Evolutionary conservation across 2,113 vertebrate genomes (phyloP).

Genomic region (Austrofundulus limnaeus): DNA sequence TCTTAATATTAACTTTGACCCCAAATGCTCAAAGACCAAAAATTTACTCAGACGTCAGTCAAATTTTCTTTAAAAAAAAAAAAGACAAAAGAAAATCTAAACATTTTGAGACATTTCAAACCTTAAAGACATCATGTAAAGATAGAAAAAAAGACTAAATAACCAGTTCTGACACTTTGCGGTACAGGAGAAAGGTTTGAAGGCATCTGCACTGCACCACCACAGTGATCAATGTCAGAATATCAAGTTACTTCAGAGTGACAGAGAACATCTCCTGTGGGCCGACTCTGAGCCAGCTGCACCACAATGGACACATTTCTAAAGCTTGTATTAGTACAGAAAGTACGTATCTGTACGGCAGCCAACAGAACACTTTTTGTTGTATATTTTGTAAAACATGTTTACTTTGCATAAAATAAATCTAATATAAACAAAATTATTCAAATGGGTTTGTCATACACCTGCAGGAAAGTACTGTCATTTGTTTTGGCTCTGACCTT

Average conservation of each 20-base stretch:
- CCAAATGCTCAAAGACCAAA: not conserved
- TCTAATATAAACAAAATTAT: not conserved
- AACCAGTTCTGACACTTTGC: constrained; percentile 3
- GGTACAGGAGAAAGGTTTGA: constrained; percentile 19
- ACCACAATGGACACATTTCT: not conserved
- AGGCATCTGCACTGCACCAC: constrained; percentile 41
- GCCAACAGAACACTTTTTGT: not conserved
- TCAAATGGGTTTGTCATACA: not conserved
- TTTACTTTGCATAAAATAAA: constrained; percentile 5
- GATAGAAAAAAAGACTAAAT: too few relatives aligned
- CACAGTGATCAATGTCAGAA: constrained; percentile 2
- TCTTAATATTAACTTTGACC: not conserved
- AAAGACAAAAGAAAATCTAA: not conserved
- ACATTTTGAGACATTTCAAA: not conserved
- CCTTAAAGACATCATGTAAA: too few relatives aligned
- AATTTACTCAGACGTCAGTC: too few relatives aligned
- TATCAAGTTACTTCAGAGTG: constrained; percentile 15
- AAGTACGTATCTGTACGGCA: not conserved
- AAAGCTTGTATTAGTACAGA: not conserved
- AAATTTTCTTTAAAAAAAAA: not conserved
- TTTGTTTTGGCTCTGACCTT: constrained; percentile 6
- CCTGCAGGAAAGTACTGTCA: not conserved
- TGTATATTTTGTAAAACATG: not conserved
- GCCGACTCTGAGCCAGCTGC: not conserved
- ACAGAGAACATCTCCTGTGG: not conserved